A percentile compares a stretch with the other conserved stretches of the same genome.
Conservation (phyloP, 2,797 vertebrate species). For the Brachyalestes nurse region DNA sequence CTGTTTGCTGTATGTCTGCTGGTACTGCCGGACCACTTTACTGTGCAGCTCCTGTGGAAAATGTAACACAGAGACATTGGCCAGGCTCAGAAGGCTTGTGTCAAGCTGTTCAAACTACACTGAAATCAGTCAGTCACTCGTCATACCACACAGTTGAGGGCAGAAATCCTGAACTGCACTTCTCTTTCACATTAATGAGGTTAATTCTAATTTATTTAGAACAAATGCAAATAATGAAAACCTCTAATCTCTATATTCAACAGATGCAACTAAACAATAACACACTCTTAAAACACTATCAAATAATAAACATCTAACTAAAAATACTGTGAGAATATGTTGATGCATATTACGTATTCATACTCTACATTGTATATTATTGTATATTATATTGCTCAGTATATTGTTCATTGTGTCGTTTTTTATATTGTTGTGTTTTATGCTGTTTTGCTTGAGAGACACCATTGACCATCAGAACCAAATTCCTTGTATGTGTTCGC, state of each 20-base stretch:
- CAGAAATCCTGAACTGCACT: not conserved
- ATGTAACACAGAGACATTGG: conserved; percentile 48
- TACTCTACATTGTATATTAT: too few species aligned
- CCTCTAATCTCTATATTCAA: not conserved
- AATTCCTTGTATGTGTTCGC: too few species aligned
- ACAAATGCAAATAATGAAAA: not conserved
- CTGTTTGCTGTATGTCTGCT: conserved; percentile 75
- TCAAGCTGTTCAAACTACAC: not conserved
- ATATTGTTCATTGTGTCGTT: too few species aligned
- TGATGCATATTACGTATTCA: too few species aligned
- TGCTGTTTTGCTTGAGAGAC: too few species aligned
- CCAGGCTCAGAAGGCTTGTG: not conserved
- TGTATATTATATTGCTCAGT: too few species aligned
- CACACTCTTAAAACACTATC: too few species aligned
- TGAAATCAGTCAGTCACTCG: not conserved
- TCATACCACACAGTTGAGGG: not conserved
- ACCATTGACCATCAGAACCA: too few species aligned
- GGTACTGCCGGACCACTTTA: conserved; percentile 90
- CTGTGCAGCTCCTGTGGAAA: conserved; percentile 82
- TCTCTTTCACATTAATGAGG: not conserved
- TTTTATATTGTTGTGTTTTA: too few species aligned
- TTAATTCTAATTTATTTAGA: not conserved
- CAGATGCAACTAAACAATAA: not conserved
- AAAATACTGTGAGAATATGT: too few species aligned
- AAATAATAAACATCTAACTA: too few species aligned